Base-by-base conservation (phyloP, 2,113 vertebrate genomes). In the Cichladusa arquata region DNA sequence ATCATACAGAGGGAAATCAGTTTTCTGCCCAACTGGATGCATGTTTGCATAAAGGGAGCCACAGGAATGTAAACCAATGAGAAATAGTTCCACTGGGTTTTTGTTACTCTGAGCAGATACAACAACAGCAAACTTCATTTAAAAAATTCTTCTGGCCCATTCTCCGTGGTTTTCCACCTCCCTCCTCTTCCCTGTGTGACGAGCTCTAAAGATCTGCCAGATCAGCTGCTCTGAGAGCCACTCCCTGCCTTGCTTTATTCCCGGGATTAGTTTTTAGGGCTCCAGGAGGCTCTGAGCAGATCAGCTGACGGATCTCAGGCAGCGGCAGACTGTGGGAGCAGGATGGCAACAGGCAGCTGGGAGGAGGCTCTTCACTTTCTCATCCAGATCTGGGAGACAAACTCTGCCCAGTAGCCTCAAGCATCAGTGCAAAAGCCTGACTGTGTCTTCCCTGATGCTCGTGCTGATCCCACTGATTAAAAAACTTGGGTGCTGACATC, bases 331-430 rank as follows among this genome's bases (percentile, higher is more conserved):
- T 90, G 60, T 2, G n/a, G 77, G 19, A 91, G 65, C 11, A 93
- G 73, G 61, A 44, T 85, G n/a, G 93, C 36, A 96, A 95, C 96
- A 91, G 14, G 81, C 34, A 28, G 44, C 88, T 47, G 84, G 84
- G 70, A 96, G 83, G 80, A 95, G 78, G 7, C 5, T 67, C 73
- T 14, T 62, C 25, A 16, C 73, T 74, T 56, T 74, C 78, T 84
- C 93, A 84, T 14, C 8, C 48, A 44, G 74, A 76, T 78, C 70
- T 79, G 65, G 65, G 28, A 95, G 86, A 71, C 65, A 78, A 81
- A 66, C 81, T 70, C 62, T 79, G 73, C 64, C 93, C 93, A 79
- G 77, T 29, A 76, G 74, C 93, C 95, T 76, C 47, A 4, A 87
- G 95, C 95, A 72, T 2, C 61, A 2, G 19, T 12, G 44, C 24